Percentiles rank a stretch among this genome's conserved stretches.
Conservation (phyloP, 1,140 invertebrate genomes). For the Colletes gigas region DNA sequence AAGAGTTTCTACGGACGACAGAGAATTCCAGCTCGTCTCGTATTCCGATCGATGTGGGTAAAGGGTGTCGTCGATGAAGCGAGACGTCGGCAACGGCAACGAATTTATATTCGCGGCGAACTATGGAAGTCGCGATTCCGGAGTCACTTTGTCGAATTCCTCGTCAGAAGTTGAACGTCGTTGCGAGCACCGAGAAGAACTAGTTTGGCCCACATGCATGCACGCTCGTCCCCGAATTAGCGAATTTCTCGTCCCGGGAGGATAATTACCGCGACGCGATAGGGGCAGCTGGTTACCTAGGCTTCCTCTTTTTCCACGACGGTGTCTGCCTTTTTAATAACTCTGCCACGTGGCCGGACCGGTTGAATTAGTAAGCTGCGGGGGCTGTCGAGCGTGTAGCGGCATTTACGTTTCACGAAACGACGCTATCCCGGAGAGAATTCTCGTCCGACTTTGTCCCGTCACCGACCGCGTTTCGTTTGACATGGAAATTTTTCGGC, state of each 20-base stretch:
- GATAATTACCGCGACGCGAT: background rate
- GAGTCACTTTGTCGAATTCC: background rate
- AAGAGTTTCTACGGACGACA: no score
- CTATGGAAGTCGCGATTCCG: background rate
- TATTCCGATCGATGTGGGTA: no score
- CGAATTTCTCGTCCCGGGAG: background rate
- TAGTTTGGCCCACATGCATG: background rate
- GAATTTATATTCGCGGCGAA: background rate
- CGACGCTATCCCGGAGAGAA: background rate
- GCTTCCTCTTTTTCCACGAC: background rate
- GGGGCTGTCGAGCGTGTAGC: background rate
- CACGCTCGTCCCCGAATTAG: background rate
- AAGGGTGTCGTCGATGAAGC: no score
- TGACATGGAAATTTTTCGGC: conserved; percentile 21
- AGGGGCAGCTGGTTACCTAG: background rate
- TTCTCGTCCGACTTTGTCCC: background rate
- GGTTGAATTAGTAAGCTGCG: background rate
- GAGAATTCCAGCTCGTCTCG: no score
- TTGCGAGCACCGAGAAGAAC: background rate
- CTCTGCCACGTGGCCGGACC: background rate
- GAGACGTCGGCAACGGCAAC: no score
- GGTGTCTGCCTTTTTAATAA: background rate
- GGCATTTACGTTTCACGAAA: background rate
- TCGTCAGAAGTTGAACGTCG: background rate
- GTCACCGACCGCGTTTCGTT: background rate